A percentile compares a stretch with the other conserved stretches of the same genome.
These are phyloP conservation scores for Hemibagrus wyckioides DNA, from an alignment of 2,113 vertebrate species.

Conservation along the genomic window DNA sequence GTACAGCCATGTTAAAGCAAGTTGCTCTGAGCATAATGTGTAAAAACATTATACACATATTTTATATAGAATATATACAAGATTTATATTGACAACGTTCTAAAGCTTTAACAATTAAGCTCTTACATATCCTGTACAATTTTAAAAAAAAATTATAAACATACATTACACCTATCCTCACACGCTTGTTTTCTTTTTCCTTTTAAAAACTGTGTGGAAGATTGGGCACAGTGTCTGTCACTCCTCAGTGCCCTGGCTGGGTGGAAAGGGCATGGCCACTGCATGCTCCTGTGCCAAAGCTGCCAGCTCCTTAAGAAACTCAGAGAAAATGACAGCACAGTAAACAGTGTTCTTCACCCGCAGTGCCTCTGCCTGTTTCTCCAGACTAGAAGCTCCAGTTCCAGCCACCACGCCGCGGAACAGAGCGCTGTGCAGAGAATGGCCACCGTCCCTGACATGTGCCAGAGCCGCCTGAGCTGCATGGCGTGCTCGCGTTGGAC, in stretches of 20 bases:
- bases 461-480: slow-evolving; percentile 84
- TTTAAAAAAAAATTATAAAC: slow-evolving; percentile 49
- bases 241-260: slow-evolving; percentile 77
- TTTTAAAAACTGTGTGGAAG: background rate
- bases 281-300: slow-evolving; percentile 93
- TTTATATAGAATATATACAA: slow-evolving; percentile 66
- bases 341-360: slow-evolving; percentile 94
- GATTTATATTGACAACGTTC: slow-evolving; percentile 65
- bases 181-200: background rate
- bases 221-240: slow-evolving; percentile 55
- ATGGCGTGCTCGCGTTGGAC: slow-evolving; percentile 85
- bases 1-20: slow-evolving; percentile 58
- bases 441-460: slow-evolving; percentile 82
- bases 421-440: slow-evolving; percentile 78
- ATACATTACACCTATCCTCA: slow-evolving; percentile 32
- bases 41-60: slow-evolving; percentile 66
- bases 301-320: slow-evolving; percentile 96
- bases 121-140: slow-evolving; percentile 54
- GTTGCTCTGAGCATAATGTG: slow-evolving; percentile 59
- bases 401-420: slow-evolving; percentile 67
- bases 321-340: slow-evolving; percentile 90
- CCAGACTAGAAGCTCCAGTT: slow-evolving; percentile 61
- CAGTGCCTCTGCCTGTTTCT: slow-evolving; percentile 86
- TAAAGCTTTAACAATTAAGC: slow-evolving; percentile 60
- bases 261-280: slow-evolving; percentile 85